Base-by-base conservation (phyloP, 2,888 invertebrate species). In the Leucania comma region DNA sequence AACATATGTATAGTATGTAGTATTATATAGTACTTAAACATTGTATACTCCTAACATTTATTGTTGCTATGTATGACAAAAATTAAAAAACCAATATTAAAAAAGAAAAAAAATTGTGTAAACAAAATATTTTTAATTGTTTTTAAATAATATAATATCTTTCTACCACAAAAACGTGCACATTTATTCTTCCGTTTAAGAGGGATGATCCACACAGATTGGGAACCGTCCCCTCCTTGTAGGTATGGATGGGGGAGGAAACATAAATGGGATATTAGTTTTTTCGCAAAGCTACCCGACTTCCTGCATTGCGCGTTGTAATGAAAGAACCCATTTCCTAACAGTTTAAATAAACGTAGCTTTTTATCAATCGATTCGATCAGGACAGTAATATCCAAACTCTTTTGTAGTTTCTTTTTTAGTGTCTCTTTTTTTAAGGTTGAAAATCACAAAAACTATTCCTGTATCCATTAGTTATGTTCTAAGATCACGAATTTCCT, bases 181-280 rank as follows among this genome's bases (percentile, higher is more conserved):
- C 6, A 10, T 62, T 68, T 60, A 69, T 57, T 29, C 53, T 67
- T 51, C 56, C 57, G 24, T 59, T 71, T 65, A 72, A 50, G 63
- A 64, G 59, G 74, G 62, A 53, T 48, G 51, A 71, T 65, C 67
- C 59, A 72, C 66, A 72, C 62, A 86, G 80, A 80, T 86, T 86
- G 86, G 68, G 85, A 85, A 80, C 56, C 83, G 38, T 80, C 74
- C 65, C 46, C 71, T 63, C 32, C 75, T 74, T 81, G 64, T 83
- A 83, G 69, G 72, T 84, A 85, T 82, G 85, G 84, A 86, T 84
- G 83, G 86, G 80, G 90, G 90, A 91, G 91, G 91, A 91, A 91
- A 93, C 91, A 90, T 92, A 92, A 92, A 93, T 93, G 90, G 94
- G 92, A 93, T 93, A 94, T 94, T 94, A 94, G 93, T 94, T 95